Percentiles rank a stretch among this genome's conserved stretches.
These are phyloP conservation scores for Nasonia oneida DNA, from an alignment of 2,888 invertebrate genomes.

Conservation along the genomic window DNA sequence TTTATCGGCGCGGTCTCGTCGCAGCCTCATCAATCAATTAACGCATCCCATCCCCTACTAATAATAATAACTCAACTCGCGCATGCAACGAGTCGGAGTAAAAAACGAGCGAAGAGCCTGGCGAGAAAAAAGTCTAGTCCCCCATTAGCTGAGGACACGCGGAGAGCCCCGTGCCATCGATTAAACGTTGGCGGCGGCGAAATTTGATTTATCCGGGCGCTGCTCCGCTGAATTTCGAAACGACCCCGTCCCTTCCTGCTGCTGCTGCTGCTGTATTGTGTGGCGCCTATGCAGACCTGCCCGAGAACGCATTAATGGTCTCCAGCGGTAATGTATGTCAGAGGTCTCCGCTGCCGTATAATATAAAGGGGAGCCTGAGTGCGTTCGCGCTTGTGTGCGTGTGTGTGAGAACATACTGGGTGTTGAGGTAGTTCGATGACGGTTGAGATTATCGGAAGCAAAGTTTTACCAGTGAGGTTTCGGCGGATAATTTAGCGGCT, in stretches of 20 bases:
- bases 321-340: constrained; percentile 40
- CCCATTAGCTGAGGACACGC: not conserved
- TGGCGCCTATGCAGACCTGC: constrained; percentile 16
- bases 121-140: not conserved
- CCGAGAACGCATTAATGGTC: constrained; percentile 29
- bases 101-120: not conserved
- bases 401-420: not conserved
- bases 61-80: constrained; percentile 16
- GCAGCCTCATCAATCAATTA: constrained; percentile 45
- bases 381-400: not conserved
- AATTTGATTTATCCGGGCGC: constrained; percentile 52
- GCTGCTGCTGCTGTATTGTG: constrained; percentile 28
- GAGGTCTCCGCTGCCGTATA: not conserved
- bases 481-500: not conserved
- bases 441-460: not conserved
- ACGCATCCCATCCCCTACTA: not conserved
- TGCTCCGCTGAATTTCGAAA: constrained; percentile 47
- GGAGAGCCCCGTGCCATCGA: constrained; percentile 42
- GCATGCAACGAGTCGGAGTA: not conserved
- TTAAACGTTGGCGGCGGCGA: constrained; percentile 35
- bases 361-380: not conserved
- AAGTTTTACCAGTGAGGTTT: not conserved
- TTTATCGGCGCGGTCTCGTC: not conserved
- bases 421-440: not conserved
- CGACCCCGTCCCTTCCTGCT: not conserved